Percentiles rank a stretch among this genome's conserved stretches.
These are phyloP conservation scores for Perca flavescens DNA, from an alignment of 2,113 vertebrate species.

Conservation along the genomic window DNA sequence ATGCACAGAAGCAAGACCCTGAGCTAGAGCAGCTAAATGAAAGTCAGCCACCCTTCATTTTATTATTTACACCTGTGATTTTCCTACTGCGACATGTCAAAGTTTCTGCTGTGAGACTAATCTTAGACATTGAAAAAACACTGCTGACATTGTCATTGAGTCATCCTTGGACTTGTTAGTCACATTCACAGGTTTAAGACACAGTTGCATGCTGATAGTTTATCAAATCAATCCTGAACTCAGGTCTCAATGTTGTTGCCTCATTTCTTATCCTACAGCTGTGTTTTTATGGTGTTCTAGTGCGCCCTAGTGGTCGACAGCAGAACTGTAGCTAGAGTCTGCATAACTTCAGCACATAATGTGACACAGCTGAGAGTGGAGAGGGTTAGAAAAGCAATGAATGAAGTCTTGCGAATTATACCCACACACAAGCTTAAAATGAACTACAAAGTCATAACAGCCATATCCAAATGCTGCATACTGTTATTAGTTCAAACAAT, in stretches of 20 bases:
- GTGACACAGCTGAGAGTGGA: background rate
- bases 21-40: too few species aligned
- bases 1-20: too few species aligned
- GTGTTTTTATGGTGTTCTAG: conserved; percentile 56
- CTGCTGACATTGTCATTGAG: background rate
- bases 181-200: background rate
- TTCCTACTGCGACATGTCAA: background rate
- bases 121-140: too few species aligned
- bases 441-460: background rate
- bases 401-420: background rate
- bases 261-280: background rate
- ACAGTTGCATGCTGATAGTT: background rate
- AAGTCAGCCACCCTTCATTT: too few species aligned
- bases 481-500: background rate
- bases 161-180: background rate
- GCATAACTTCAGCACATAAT: background rate
- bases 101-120: background rate
- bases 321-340: conserved; percentile 17
- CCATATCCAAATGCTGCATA: background rate
- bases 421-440: background rate
- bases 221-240: conserved; percentile 18
- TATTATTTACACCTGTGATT: too few species aligned
- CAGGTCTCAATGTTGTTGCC: background rate
- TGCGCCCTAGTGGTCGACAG: conserved; percentile 49
- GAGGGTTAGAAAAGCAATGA: background rate